A percentile compares a stretch with the other conserved stretches of the same genome.
Conservation (phyloP, 2,888 invertebrate genomes). For the Nemoura dubitans region DNA sequence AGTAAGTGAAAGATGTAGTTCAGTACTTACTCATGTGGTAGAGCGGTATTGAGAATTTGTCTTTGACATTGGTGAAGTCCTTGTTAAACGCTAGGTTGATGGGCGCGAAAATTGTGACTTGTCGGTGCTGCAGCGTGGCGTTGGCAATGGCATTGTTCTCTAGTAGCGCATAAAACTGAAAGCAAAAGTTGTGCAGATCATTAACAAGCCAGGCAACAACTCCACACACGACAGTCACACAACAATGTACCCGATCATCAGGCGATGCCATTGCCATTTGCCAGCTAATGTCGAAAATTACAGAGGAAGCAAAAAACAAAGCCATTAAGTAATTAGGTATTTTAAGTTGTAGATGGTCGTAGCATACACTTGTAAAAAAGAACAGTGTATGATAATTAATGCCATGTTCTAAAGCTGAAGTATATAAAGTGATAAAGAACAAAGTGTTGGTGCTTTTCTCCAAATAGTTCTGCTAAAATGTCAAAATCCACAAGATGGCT, state of each 20-base stretch:
- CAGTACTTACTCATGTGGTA: constrained; percentile 87
- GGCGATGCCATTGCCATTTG: background rate
- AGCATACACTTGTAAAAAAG: background rate
- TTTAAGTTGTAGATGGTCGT: background rate
- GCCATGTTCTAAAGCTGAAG: background rate
- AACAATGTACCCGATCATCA: background rate
- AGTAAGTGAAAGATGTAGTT: too few relatives aligned
- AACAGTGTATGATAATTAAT: background rate
- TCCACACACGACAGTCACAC: background rate
- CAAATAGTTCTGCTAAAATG: background rate
- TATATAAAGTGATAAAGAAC: background rate
- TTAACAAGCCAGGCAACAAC: background rate
- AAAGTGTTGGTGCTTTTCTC: background rate
- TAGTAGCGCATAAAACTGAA: constrained; percentile 81
- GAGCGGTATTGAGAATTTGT: constrained; percentile 66
- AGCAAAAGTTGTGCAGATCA: constrained; percentile 56
- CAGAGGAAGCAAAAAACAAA: background rate
- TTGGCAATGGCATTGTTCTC: constrained; percentile 78
- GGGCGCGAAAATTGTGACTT: constrained; percentile 88
- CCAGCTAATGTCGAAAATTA: background rate
- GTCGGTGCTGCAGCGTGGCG: constrained; percentile 74
- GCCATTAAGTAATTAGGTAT: constrained; percentile 3
- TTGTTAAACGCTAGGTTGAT: constrained; percentile 87
- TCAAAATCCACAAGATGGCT: background rate
- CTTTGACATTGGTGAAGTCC: constrained; percentile 57